Conservation (phyloP, 2,888 invertebrate genomes). For the Blera fallax region DNA sequence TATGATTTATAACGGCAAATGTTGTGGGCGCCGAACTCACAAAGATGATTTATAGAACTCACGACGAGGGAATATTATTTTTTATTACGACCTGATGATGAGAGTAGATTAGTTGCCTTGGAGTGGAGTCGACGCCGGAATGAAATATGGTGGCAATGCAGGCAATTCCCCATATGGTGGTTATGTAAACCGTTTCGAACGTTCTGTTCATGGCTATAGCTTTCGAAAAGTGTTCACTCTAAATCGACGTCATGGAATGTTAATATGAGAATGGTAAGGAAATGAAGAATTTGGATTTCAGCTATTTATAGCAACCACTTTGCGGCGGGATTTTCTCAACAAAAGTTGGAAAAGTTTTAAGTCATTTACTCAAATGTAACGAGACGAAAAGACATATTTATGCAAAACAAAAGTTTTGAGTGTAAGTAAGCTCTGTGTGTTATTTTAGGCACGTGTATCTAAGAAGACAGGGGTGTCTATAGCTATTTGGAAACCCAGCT, state of each 20-base stretch:
- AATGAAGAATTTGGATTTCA: not conserved
- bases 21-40: not conserved
- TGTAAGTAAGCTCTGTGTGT: too few relatives aligned
- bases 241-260: not conserved
- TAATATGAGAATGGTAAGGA: not conserved
- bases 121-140: not conserved
- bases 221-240: not conserved
- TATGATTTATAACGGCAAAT: constrained; percentile 17
- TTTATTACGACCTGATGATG: constrained; percentile 44
- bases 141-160: constrained; percentile 12
- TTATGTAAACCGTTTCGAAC: constrained; percentile 14
- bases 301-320: not conserved
- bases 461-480: too few relatives aligned
- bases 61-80: constrained; percentile 44
- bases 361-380: not conserved
- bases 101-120: constrained; percentile 28
- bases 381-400: not conserved
- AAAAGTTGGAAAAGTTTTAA: not conserved
- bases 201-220: not conserved
- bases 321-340: not conserved
- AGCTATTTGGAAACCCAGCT: too few relatives aligned
- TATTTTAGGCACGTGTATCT: too few relatives aligned
- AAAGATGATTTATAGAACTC: constrained; percentile 33
- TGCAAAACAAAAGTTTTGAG: too few relatives aligned
- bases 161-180: constrained; percentile 33